Evolutionary conservation across 2,797 vertebrate species (phyloP).

Genomic region (Anas bernieri): DNA sequence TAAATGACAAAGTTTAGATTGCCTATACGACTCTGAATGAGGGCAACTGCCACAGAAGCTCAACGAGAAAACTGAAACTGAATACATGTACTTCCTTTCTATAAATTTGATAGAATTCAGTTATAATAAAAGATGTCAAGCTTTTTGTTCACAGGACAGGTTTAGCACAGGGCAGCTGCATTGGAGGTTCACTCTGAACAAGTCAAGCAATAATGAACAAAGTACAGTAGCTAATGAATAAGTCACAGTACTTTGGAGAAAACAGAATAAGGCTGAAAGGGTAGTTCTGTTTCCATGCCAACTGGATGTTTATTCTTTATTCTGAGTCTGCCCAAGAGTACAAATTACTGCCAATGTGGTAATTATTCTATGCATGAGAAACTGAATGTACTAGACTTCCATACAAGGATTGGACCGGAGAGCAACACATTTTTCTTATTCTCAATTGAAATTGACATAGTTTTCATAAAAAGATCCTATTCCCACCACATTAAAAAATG

Average conservation of each 20-base stretch:
- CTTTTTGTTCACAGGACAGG: not conserved
- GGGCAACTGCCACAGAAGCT: not conserved
- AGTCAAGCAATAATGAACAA: not conserved
- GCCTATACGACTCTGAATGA: not conserved
- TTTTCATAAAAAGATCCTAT: not conserved
- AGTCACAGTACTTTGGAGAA: not conserved
- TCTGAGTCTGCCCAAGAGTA: conserved; percentile 22
- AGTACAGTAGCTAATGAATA: not conserved
- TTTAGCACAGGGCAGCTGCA: not conserved
- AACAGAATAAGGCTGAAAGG: not conserved
- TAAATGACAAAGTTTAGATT: not conserved
- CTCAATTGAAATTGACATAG: not conserved
- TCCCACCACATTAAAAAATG: not conserved
- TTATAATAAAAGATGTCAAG: not conserved
- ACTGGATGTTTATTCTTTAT: not conserved
- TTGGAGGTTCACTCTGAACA: not conserved
- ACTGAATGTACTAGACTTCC: not conserved
- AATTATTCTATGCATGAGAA: conserved; percentile 21
- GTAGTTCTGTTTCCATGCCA: conserved; percentile 41
- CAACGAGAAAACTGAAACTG: not conserved
- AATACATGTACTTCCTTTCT: not conserved
- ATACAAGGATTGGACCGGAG: not conserved
- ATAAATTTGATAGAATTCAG: not conserved
- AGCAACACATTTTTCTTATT: not conserved
- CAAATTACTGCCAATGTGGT: conserved; percentile 40